Evolutionary conservation across 2,113 vertebrate species (phyloP).

Genomic region (Scolopax mira): DNA sequence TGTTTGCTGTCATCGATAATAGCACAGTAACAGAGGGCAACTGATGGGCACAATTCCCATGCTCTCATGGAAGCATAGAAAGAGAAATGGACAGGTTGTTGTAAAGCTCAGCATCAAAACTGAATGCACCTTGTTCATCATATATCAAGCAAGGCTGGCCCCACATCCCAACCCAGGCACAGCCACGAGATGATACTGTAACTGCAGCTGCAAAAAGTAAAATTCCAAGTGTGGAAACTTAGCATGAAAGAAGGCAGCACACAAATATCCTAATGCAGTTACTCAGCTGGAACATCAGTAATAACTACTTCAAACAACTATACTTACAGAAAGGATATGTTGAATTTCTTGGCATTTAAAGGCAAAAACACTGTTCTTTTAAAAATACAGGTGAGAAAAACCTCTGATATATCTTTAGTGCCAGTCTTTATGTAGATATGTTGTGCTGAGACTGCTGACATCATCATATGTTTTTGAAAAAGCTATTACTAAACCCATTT

Average conservation of each 20-base stretch:
- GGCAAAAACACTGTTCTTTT: neutral
- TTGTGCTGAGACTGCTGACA: neutral
- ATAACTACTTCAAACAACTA: neutral
- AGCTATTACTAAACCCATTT: neutral
- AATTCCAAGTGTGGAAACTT: neutral
- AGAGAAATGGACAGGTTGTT: neutral
- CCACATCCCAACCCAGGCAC: neutral
- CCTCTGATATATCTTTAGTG: neutral
- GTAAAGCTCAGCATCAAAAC: neutral
- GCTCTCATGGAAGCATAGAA: neutral
- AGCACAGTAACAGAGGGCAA: neutral
- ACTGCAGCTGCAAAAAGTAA: neutral
- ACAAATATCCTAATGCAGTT: neutral
- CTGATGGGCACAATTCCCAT: neutral
- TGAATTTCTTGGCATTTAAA: neutral
- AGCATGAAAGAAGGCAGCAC: neutral
- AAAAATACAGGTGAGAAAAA: neutral
- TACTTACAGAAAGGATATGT: neutral
- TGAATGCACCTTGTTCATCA: neutral
- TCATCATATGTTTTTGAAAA: neutral
- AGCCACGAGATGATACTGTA: neutral
- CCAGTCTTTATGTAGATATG: neutral
- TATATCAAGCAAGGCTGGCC: neutral
- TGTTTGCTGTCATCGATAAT: neutral
- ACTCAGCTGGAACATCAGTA: neutral